phyloP scores from a whole-genome alignment of 2,113 vertebrate genomes.

The Grallaria varia region DNA sequence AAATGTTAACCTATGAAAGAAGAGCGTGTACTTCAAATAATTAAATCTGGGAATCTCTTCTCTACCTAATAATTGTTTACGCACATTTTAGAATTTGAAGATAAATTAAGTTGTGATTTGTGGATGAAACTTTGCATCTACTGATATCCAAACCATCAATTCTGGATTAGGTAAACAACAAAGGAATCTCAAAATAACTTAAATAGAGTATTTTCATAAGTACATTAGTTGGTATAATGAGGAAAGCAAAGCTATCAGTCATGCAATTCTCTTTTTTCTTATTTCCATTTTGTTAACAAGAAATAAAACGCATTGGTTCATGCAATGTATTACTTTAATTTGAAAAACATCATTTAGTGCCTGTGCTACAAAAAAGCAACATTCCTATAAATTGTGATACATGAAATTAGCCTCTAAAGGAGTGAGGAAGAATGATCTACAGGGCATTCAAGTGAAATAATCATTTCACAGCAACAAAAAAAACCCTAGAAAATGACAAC shows the following conservation, averaged over 20 bases:
- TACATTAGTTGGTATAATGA: neutral
- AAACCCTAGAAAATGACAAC: neutral
- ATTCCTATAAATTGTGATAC: neutral
- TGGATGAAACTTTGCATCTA: neutral
- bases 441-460: neutral
- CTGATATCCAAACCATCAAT: neutral
- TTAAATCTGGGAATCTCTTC: neutral
- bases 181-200: neutral
- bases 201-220: neutral
- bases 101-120: neutral
- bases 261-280: neutral
- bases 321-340: neutral
- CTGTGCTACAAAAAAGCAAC: neutral
- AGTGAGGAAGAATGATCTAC: neutral
- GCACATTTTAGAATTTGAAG: neutral
- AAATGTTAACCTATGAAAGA: neutral
- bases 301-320: neutral
- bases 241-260: neutral
- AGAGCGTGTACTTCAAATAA: neutral
- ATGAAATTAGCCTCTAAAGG: neutral
- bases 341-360: neutral
- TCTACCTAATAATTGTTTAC: neutral
- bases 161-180: neutral
- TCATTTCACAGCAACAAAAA: neutral
- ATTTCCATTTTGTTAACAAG: neutral